A percentile compares a stretch with the other conserved stretches of the same genome.
Conservation (phyloP, 2,888 invertebrate genomes). For the Drosophila kambysellisi region DNA sequence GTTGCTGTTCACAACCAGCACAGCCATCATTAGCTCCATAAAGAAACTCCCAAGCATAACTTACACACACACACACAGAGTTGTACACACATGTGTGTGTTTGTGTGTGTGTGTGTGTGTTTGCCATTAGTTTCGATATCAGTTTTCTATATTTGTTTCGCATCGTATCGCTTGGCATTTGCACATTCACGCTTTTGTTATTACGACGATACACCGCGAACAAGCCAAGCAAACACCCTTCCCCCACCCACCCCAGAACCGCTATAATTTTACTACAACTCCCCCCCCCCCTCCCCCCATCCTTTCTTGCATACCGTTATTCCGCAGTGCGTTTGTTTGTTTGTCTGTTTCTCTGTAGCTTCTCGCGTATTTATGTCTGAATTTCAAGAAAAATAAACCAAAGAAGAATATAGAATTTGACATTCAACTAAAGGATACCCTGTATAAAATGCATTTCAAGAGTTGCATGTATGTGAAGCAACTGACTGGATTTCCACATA, state of each 20-base stretch:
- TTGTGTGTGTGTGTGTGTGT: constrained; percentile 1
- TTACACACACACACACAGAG: constrained; percentile 6
- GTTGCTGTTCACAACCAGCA: not conserved
- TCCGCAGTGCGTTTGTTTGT: constrained; percentile 17
- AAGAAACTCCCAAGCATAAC: constrained; percentile 28
- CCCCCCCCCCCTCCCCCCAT: not conserved
- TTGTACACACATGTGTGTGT: not conserved
- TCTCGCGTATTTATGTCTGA: constrained; percentile 27
- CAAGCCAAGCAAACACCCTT: not conserved
- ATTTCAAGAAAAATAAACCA: constrained; percentile 18
- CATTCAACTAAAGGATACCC: constrained; percentile 1
- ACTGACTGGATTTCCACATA: too few relatives aligned
- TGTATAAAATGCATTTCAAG: not conserved
- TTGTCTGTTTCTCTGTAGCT: constrained; percentile 11
- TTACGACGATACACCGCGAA: constrained; percentile 14
- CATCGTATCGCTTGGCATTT: constrained; percentile 55
- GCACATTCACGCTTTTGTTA: constrained; percentile 54
- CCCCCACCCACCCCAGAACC: not conserved
- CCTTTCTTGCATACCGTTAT: not conserved
- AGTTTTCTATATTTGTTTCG: constrained; percentile 58
- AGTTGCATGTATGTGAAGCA: not conserved
- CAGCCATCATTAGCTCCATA: constrained; percentile 33
- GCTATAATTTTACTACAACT: constrained; percentile 1
- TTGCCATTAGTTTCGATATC: constrained; percentile 59
- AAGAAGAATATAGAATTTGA: not conserved